Evolutionary conservation across 2,888 invertebrate species (phyloP), one percentile per base, ranked within the genome.

Genomic region (Polylopha cassiicola): DNA sequence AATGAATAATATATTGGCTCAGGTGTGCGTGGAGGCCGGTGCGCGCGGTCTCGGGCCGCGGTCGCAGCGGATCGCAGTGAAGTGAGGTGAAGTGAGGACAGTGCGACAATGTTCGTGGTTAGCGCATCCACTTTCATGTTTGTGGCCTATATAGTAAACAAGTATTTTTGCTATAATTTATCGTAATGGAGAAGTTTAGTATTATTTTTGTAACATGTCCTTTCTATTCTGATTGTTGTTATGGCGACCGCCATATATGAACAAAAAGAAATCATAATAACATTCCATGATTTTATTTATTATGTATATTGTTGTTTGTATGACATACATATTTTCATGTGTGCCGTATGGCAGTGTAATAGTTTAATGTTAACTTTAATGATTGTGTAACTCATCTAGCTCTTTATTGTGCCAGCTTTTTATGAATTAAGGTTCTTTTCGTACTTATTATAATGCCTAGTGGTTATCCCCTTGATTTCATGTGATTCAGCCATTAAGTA

Each of bases 81-180:
- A n/a, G n/a, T n/a, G n/a, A n/a, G n/a, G n/a, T n/a, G n/a, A n/a
- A n/a, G 21, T 27, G 36, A 37, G 46, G 26, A 31, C 10, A 37
- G 50, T 47, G 50, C 50, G 47, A 52, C 44, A 43, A 20, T 18
- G 31, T 22, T 43, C 26, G 42, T 30, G 39, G 33, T 37, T 44
- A 24, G 36, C 36, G 43, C 34, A 37, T 14, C 11, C 39, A 41
- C 39, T 45, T 23, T 33, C 26, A 29, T 43, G 43, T 48, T 38
- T 51, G 61, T 61, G 58, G 62, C 59, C 59, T 61, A 58, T 53
- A 53, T 48, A 50, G 53, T 51, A 46, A 69, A 67, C 59, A 88
- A 69, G 87, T 89, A 87, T 89, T 80, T 80, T 80, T 80, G 80
- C 78, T 80, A 80, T 80, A 79, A 80, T 79, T 78, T 74, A 76